These are phyloP conservation scores for Piprites chloris DNA, from an alignment of 2,113 vertebrate genomes.

Conservation along the genomic window DNA sequence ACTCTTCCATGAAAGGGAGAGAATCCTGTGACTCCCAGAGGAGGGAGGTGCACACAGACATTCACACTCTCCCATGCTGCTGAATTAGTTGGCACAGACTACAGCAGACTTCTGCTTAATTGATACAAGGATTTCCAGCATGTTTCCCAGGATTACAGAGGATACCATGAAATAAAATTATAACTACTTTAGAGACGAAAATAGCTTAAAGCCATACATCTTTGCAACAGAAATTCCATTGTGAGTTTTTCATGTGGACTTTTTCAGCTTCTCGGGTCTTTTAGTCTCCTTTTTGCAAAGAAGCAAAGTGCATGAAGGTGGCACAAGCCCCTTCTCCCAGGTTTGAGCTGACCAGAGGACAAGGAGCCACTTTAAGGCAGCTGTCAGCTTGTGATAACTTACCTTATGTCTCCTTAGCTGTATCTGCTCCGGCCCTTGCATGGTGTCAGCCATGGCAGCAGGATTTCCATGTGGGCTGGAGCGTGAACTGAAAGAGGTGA, in stretches of 20 bases:
- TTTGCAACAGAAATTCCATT: neutral
- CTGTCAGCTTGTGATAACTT: neutral
- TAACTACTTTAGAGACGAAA: neutral
- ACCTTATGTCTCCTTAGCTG: neutral
- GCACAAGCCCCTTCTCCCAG: neutral
- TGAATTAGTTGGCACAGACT: neutral
- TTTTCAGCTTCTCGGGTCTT: neutral
- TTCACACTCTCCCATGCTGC: neutral
- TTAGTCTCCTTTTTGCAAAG: neutral
- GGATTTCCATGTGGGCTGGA: neutral
- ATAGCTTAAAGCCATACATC: neutral
- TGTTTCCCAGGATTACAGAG: neutral
- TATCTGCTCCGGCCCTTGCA: neutral
- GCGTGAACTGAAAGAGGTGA: neutral
- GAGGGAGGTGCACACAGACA: accelerated
- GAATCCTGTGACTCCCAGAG: neutral
- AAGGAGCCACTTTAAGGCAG: neutral
- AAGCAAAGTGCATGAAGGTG: neutral
- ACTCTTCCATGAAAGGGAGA: neutral
- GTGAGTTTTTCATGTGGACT: neutral
- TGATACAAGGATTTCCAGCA: neutral
- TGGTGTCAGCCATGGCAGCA: neutral
- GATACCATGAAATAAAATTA: neutral
- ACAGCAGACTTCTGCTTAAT: neutral
- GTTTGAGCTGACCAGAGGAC: neutral